Base-by-base conservation (phyloP, 2,113 vertebrate species). In the Lepus timidus region DNA sequence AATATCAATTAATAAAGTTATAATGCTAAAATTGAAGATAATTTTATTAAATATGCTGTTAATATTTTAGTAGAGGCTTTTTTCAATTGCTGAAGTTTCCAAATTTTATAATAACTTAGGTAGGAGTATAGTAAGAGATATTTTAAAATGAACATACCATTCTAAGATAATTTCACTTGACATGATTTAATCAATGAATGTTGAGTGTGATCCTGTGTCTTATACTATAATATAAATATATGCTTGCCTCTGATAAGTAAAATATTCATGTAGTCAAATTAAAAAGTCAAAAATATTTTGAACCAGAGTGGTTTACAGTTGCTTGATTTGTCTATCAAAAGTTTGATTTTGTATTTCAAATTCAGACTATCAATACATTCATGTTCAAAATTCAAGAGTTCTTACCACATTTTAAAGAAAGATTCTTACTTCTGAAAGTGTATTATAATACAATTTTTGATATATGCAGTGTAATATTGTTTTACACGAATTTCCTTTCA, bases 81-180 rank as follows among this genome's bases (percentile, higher is more conserved):
- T 25, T 51, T 33, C 52, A 68, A n/a, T 52, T 93, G 65, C 27
- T 87, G 44, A 89, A 55, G 51, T 88, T 95, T 49, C 31, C 86
- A 82, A 80, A 44, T 75, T 93, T 85, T 71, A 88, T 91, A 88
- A 80, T 70, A 93, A 75, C 71, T 90, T 52, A 31, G 74, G 67
- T 75, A 84, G 82, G 16, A 80, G 22, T 31, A 84, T 49, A 93
- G 51, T 11, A 79, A 88, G 31, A 94, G 81, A 39, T 85, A 13
- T 93, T 74, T 95, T 29, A 39, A 84, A 84, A 82, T 64, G 29
- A 81, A 33, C 76, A 39, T 76, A 81, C 13, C 79, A 74, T 87
- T 87, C 29, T 80, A 83, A 67, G 22, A 65, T 65, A 88, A 88
- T 84, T 93, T 74, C 44, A 92, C 8, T 67, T 83, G 20, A 49